A percentile compares a stretch with the other conserved stretches of the same genome.
These are phyloP conservation scores for Diogma glabrata DNA, from an alignment of 2,888 invertebrate genomes.

Conservation along the genomic window DNA sequence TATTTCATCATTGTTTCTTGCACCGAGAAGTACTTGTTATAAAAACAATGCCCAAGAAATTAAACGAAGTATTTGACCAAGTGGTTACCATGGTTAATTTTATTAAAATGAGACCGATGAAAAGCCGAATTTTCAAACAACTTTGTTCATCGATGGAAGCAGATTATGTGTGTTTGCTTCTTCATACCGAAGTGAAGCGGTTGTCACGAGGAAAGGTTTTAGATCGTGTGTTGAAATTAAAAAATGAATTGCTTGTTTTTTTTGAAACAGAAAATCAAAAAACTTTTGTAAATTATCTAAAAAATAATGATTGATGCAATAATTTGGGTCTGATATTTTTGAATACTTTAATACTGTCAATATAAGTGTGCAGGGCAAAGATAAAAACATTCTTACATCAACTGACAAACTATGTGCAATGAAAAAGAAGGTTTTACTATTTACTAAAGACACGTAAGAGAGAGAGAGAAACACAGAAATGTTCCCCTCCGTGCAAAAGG, in stretches of 20 bases:
- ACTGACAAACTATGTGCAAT: too few relatives aligned
- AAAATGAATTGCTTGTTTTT: not conserved
- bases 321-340: slow-evolving; percentile 7
- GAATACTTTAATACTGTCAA: slow-evolving; percentile 8
- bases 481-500: too few relatives aligned
- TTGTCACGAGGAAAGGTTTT: not conserved
- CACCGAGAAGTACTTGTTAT: not conserved
- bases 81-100: not conserved
- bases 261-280: not conserved
- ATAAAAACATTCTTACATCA: slow-evolving; percentile 9
- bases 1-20: not conserved
- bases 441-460: too few relatives aligned
- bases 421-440: too few relatives aligned
- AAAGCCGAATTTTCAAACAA: not conserved
- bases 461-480: too few relatives aligned
- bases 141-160: not conserved
- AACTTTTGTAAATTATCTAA: not conserved
- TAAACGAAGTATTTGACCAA: not conserved
- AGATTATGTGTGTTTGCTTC: not conserved
- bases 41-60: not conserved
- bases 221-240: not conserved
- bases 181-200: too few relatives aligned
- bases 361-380: slow-evolving; percentile 9
- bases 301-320: not conserved
- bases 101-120: not conserved